Base-by-base conservation (phyloP, 2,797 vertebrate genomes). In the Rhinella marina region DNA sequence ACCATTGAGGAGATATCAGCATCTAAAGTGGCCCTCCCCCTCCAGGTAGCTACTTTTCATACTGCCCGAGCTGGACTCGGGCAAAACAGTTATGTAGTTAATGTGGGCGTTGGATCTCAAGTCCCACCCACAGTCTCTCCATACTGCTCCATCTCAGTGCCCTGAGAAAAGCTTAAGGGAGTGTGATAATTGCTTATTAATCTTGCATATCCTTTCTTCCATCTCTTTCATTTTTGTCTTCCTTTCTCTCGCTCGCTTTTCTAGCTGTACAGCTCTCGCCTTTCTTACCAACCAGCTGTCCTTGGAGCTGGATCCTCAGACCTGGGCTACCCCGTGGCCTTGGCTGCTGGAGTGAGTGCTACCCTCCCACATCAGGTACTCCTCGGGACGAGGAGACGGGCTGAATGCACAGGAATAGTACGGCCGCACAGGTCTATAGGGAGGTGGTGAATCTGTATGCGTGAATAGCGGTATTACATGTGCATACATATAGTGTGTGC, bases 231-330 rank as follows among this genome's bases (percentile, higher is more conserved):
- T 6, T 41, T 41, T 41, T 41, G n/a, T 83, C 88, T 90, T 89
- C 87, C 88, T 90, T 27, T 89, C 29, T 89, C 86, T 87, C 70
- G 93, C 12, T 90, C 94, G 41, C 41, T 41, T 93, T 91, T 93
- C 93, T 91, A 99, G 98, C 96, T 99, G 91, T 97, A 96, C 90
- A 94, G 96, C 88, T 99, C 98, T 93, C 97, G 97, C 92, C 93
- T 99, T 92, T 97, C 96, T 89, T 98, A 96, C 95, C 98, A 98
- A 94, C 95, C 97, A 91, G 92, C 96, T 79, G 93, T 93, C 89
- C 91, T 96, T 83, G 94, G 94, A 93, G 91, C 94, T 93, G 95
- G 95, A 93, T 96, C 96, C 91, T 92, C 96, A 90, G 97, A 99
- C 90, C 93, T 96, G 91, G 96, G 95, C 92, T 97, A 96, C 90